Percentiles rank a stretch among this genome's conserved stretches.
Evolutionary conservation across 1,140 invertebrate species (phyloP).

Genomic region (Pogonomyrmex californicus): DNA sequence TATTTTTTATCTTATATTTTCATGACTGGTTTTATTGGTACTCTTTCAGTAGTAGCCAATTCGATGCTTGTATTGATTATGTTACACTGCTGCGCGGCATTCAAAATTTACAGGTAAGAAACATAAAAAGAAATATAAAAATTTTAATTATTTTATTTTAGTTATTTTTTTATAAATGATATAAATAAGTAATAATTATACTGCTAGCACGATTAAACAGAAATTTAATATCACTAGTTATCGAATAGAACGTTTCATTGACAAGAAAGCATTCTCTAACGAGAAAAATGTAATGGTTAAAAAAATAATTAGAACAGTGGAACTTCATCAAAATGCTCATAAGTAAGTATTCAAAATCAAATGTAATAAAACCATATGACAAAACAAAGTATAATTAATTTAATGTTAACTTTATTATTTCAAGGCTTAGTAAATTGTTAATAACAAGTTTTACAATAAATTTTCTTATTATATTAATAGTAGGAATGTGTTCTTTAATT

Average conservation of each 20-base stretch:
- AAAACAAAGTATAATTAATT: too few relatives aligned
- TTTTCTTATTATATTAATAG: background rate
- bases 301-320: background rate
- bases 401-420: background rate
- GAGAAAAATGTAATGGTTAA: background rate
- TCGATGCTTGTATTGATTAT: background rate
- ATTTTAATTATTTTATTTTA: background rate
- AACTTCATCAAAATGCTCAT: conserved; percentile 7
- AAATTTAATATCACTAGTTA: conserved; percentile 17
- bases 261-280: background rate
- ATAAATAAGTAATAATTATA: background rate
- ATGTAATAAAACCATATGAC: background rate
- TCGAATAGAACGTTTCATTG: background rate
- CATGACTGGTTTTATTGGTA: background rate
- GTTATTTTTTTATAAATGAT: too few relatives aligned
- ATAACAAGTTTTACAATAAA: background rate
- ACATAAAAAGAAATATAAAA: background rate
- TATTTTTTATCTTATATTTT: background rate
- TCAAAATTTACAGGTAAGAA: conserved; percentile 28
- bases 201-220: background rate
- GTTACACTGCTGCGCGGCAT: background rate
- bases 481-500: background rate
- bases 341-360: background rate
- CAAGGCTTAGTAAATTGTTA: conserved; percentile 4
- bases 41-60: background rate